Evolutionary conservation across 2,888 invertebrate species (phyloP).

Genomic region (Calameuta idolon): DNA sequence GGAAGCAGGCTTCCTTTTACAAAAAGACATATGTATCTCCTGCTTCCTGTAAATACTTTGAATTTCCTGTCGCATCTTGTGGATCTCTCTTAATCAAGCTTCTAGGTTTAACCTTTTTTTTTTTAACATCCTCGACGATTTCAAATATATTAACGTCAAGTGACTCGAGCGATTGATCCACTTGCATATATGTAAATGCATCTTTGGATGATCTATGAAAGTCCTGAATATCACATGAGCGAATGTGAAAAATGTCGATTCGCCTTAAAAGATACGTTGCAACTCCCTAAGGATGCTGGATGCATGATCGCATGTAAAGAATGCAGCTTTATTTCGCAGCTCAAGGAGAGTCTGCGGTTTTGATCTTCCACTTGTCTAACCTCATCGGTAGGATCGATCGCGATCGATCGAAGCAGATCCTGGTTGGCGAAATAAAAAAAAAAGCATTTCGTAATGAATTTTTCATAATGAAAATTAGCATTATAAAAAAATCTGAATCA

Average conservation of each 20-base stretch:
- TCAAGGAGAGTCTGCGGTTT: conserved; percentile 30
- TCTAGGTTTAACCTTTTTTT: not conserved
- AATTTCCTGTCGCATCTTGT: not conserved
- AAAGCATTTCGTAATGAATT: not conserved
- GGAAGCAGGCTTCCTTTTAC: not conserved
- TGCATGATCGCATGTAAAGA: conserved; percentile 11
- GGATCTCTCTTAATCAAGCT: not conserved
- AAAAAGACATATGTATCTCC: not conserved
- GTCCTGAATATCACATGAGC: not conserved
- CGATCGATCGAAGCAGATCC: not conserved
- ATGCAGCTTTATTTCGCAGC: conserved; percentile 24
- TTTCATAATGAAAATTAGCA: not conserved
- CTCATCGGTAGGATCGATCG: not conserved
- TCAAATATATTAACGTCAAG: not conserved
- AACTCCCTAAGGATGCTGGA: not conserved
- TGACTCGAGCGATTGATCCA: not conserved
- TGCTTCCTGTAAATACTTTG: not conserved
- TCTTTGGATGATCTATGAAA: not conserved
- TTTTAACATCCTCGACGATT: not conserved
- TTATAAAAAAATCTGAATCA: not conserved
- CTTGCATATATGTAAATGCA: not conserved
- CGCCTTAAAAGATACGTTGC: not conserved
- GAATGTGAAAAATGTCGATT: not conserved
- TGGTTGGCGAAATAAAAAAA: not conserved
- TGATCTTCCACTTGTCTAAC: conserved; percentile 10